Base-by-base conservation (phyloP, 2,113 vertebrate genomes). In the Cromileptes altivelis region DNA sequence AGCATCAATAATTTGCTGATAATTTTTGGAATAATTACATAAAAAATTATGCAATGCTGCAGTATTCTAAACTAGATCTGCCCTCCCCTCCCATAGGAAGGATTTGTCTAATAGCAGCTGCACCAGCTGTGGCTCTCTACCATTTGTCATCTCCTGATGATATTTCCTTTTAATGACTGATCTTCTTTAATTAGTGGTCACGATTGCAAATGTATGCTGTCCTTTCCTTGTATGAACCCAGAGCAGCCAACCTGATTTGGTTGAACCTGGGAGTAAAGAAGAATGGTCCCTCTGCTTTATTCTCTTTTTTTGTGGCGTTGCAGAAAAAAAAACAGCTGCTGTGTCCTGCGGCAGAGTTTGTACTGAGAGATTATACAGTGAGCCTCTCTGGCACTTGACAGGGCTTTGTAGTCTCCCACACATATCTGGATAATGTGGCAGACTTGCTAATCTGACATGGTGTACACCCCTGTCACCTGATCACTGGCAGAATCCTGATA, bases 281-380 rank as follows among this genome's bases (percentile, higher is more conserved):
- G 37, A 58, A 56, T 57, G 25, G 33, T 18, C 33, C 30, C 49
- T 58, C 45, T 63, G 37, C n/a, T 19, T 81, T 70, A 23, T 57
- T 60, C 40, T 61, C 65, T 86, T 55, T 71, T 85, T 55, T 58
- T 71, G 61, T 68, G 53, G 49, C 42, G 2, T 57, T 63, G 78
- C 57, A 81, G 49, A 45, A 70, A 80, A 45, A 42, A 45, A 88
- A 86, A 56, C 89, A 89, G 87, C 88, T 90, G 82, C 84, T 30
- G 21, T 70, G 76, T 81, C 92, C 85, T 79, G 74, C 78, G 76
- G 91, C 90, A 78, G 75, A 86, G 84, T 93, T 87, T 91, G 90
- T 88, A 78, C 92, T 89, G 71, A 85, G 83, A 94, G 86, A 93
- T 91, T 92, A 88, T 71, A 85, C 84, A 83, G 73, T 61, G 81